These are phyloP conservation scores for Diabrotica undecimpunctata DNA, from an alignment of 1,140 invertebrate genomes.

Conservation along the genomic window DNA sequence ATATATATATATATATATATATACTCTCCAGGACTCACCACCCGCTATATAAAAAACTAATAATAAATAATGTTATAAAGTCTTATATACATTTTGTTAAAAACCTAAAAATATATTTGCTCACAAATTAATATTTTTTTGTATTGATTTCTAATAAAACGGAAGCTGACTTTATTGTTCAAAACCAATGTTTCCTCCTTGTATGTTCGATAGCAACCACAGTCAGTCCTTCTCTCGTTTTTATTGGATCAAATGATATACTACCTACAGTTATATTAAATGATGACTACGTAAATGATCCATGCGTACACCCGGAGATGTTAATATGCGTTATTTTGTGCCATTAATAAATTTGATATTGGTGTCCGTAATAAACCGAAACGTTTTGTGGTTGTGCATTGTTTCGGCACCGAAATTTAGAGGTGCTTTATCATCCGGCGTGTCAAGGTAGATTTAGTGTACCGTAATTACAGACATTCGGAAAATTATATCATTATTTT, in stretches of 20 bases:
- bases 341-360: conserved; percentile 27
- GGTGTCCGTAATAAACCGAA: conserved; percentile 5
- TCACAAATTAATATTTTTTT: too few relatives aligned
- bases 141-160: too few relatives aligned
- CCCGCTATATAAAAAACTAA: too few relatives aligned
- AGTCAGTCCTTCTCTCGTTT: neutral
- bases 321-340: conserved; percentile 31
- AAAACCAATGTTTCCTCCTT: too few relatives aligned
- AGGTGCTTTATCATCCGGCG: conserved; percentile 6
- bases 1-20: too few relatives aligned
- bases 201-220: too few relatives aligned
- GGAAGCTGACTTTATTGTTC: too few relatives aligned
- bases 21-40: too few relatives aligned
- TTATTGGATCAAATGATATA: conserved; percentile 1
- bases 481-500: neutral
- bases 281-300: conserved; percentile 34
- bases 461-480: neutral
- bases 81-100: too few relatives aligned
- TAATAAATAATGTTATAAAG: too few relatives aligned
- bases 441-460: conserved; percentile 1
- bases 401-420: conserved; percentile 10
- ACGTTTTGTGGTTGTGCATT: conserved; percentile 8
- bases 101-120: too few relatives aligned
- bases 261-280: conserved; percentile 31
- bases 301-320: conserved; percentile 34